Base-by-base conservation (phyloP, 2,797 vertebrate species). In the Delichon dasypus region DNA sequence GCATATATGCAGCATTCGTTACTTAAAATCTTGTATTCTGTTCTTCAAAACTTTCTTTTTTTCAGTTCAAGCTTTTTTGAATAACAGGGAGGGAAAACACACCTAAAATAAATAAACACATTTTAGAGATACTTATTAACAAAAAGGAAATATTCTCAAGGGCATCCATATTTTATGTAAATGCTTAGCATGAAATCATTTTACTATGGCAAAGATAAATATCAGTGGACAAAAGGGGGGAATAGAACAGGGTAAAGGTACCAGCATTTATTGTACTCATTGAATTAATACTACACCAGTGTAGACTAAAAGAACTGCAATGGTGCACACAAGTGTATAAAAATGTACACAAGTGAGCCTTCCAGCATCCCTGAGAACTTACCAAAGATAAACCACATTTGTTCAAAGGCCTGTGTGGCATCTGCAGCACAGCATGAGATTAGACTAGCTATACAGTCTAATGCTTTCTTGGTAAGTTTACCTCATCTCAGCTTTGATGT, bases 121-220 rank as follows among this genome's bases (percentile, higher is more conserved):
- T 42, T 58, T 54, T 16, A 72, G 30, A 83, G 47, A 61, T 34
- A 70, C 79, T 66, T 84, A 57, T 54, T 53, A 76, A 70, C 16
- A 70, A 71, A 62, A 89, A 58, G 32, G 4, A 57, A 70, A 57
- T 1, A 6, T 42, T 15, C 27, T 85, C 2, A 3, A 36, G 79
- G 68, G 60, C 45, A 77, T 44, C 89, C 57, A 54, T 5, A 67
- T 47, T 95, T 96, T 77, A 95, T 55, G 55, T 74, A 77, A 88
- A 82, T 21, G 60, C 34, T 84, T 85, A 78, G 13, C 61, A 60
- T 4, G 32, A 45, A 85, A 71, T 9, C 3, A 54, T 66, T 93
- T 88, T 80, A 29, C 64, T 90, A 44, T 13, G 19, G 22, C 68
- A 71, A 67, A 79, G 65, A 79, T 40, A 38, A 30, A 36, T 32